phyloP scores from a whole-genome alignment of 2,888 invertebrate genomes.

The Melikaiella ostensackeni region DNA sequence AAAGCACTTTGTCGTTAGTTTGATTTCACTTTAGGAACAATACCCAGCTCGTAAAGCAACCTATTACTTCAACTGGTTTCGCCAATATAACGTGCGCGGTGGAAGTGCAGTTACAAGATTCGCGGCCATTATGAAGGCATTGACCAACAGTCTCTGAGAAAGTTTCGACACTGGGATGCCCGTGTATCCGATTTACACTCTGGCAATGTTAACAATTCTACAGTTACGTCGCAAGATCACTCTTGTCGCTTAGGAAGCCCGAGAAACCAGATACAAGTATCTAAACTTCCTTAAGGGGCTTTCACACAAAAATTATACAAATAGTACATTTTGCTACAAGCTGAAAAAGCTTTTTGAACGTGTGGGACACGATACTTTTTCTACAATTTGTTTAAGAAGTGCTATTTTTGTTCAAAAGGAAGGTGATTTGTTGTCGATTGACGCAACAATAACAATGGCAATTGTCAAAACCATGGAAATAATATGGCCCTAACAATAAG shows the following conservation, averaged over 20 bases:
- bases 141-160: constrained; percentile 58
- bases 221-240: constrained; percentile 28
- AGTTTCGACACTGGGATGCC: constrained; percentile 53
- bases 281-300: neutral
- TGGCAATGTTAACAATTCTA: constrained; percentile 31
- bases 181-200: constrained; percentile 50
- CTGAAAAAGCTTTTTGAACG: too few relatives aligned
- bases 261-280: neutral
- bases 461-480: too few relatives aligned
- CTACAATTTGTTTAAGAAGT: too few relatives aligned
- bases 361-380: too few relatives aligned
- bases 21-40: constrained; percentile 36
- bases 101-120: constrained; percentile 56
- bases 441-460: too few relatives aligned
- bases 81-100: constrained; percentile 17
- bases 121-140: constrained; percentile 57
- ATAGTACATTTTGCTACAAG: too few relatives aligned
- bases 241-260: constrained; percentile 1
- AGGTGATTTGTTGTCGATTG: too few relatives aligned
- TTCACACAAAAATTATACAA: neutral
- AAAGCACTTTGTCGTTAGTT: constrained; percentile 17
- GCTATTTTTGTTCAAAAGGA: too few relatives aligned
- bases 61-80: constrained; percentile 36
- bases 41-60: constrained; percentile 17
- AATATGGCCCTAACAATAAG: too few relatives aligned